These are phyloP conservation scores for Heteronetta atricapilla DNA, from an alignment of 2,113 vertebrate genomes.

Conservation along the genomic window DNA sequence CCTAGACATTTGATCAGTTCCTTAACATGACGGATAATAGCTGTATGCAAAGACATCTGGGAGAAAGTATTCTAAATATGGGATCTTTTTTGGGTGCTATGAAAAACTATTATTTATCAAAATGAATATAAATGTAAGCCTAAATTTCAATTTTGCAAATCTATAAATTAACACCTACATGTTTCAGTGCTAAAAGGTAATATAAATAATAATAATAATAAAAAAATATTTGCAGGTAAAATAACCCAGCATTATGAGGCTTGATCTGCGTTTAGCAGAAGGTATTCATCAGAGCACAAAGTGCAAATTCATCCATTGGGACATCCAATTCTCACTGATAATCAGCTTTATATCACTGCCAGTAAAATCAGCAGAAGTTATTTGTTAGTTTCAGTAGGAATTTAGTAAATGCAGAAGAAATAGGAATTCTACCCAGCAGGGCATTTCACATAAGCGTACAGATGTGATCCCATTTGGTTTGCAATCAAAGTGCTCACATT, in stretches of 20 bases:
- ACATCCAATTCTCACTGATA: neutral
- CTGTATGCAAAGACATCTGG: neutral
- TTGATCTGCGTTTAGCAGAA: neutral
- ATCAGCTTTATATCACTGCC: neutral
- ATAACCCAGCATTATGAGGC: accelerated
- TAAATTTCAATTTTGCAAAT: neutral
- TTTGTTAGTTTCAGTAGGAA: neutral
- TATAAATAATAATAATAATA: too few relatives aligned
- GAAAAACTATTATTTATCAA: neutral
- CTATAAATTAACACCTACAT: neutral
- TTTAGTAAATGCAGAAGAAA: neutral
- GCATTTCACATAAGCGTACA: neutral
- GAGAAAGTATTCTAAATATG: neutral
- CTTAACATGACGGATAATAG: neutral
- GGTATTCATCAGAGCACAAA: neutral
- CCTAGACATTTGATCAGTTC: neutral
- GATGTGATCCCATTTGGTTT: neutral
- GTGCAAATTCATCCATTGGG: neutral
- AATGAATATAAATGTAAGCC: neutral
- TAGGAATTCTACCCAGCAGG: neutral
- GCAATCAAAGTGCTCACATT: neutral
- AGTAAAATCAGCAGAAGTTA: neutral
- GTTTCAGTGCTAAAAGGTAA: neutral
- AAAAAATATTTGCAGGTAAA: neutral
- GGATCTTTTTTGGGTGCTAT: neutral